phyloP scores from a whole-genome alignment of 2,797 vertebrate species.

The Jordanella pulchra region DNA sequence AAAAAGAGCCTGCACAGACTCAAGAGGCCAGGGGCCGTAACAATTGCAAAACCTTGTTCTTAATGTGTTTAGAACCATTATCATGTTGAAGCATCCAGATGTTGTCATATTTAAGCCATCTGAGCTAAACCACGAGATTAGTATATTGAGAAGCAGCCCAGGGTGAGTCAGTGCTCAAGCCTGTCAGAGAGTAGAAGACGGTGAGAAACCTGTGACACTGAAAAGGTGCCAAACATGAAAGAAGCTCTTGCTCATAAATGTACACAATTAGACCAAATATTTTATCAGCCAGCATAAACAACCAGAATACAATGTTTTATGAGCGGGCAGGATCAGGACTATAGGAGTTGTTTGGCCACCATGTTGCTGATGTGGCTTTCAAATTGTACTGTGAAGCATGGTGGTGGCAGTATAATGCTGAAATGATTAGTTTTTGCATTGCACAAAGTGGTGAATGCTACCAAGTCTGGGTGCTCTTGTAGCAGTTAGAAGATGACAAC shows the following conservation, averaged over 20 bases:
- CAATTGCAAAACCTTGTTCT: not conserved
- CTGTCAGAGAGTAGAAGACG: not conserved
- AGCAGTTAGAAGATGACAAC: not conserved
- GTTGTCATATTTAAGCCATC: not conserved
- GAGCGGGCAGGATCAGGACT: not conserved
- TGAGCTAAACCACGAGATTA: not conserved
- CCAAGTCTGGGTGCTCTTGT: not conserved
- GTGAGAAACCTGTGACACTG: not conserved
- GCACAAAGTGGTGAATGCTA: not conserved
- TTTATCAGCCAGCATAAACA: no score
- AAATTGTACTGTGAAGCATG: not conserved
- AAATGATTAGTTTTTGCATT: not conserved
- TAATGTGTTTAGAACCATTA: not conserved
- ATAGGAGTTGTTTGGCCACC: not conserved
- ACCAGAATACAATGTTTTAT: no score
- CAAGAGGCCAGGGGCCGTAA: no score
- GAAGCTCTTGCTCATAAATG: no score
- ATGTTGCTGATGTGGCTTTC: not conserved
- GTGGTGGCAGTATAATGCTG: not conserved
- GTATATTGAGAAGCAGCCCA: not conserved
- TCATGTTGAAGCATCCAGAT: not conserved
- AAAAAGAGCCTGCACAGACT: no score
- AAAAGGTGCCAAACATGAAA: not conserved
- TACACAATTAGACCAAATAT: no score
- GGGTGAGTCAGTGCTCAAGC: not conserved